Conservation (phyloP, 2,888 invertebrate species). For the Coelopa pilipes region DNA sequence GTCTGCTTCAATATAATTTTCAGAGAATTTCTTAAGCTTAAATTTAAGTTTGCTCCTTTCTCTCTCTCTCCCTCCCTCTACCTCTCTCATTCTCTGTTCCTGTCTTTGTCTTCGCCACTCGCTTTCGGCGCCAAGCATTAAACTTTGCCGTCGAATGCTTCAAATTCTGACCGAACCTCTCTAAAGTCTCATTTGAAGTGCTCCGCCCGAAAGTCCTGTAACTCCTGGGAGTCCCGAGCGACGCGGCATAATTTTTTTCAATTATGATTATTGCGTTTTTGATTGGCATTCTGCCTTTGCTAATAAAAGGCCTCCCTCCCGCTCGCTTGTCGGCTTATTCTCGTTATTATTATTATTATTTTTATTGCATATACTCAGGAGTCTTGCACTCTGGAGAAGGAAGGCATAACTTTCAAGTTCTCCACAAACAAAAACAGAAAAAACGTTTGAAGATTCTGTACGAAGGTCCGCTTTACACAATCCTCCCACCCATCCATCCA, state of each 20-base stretch:
- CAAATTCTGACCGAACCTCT: conserved; percentile 26
- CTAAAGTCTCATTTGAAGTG: conserved; percentile 31
- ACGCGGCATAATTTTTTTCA: conserved; percentile 34
- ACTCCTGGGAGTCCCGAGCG: conserved; percentile 22
- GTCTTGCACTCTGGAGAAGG: too few relatives aligned
- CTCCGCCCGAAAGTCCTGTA: conserved; percentile 16
- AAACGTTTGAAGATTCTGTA: conserved; percentile 10
- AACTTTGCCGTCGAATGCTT: conserved; percentile 25
- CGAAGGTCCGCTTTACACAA: not conserved
- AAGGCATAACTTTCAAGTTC: conserved; percentile 30
- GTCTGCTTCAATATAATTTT: conserved; percentile 10
- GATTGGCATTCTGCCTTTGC: conserved; percentile 38
- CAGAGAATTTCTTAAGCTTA: not conserved
- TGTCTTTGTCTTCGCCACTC: not conserved
- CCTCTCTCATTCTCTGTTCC: too few relatives aligned
- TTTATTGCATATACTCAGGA: conserved; percentile 34
- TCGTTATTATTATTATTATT: conserved; percentile 23
- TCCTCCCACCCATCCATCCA: not conserved
- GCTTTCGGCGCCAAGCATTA: not conserved
- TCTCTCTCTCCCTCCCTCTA: not conserved
- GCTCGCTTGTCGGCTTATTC: conserved; percentile 27
- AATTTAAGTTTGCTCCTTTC: not conserved
- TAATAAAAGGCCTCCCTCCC: conserved; percentile 39
- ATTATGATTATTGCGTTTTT: conserved; percentile 40
- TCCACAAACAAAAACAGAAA: conserved; percentile 11